Evolutionary conservation across 2,797 vertebrate genomes (phyloP).

Genomic region (Chelon labrosus): DNA sequence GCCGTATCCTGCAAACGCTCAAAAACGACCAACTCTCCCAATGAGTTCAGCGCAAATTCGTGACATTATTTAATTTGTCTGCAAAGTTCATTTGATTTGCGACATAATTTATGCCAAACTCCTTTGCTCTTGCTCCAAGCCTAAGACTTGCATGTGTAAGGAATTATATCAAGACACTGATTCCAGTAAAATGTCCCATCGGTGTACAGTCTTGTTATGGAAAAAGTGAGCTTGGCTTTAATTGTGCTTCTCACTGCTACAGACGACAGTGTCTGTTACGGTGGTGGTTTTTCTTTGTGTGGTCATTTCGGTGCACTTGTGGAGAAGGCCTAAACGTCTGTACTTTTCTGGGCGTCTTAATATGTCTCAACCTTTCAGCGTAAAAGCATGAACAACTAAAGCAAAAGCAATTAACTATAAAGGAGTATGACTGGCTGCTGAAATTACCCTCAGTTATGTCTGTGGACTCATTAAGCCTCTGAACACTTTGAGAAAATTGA

Average conservation of each 20-base stretch:
- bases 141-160: conserved; percentile 59
- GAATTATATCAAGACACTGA: conserved; percentile 54
- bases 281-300: conserved; percentile 29
- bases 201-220: conserved; percentile 63
- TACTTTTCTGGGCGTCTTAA: conserved; percentile 25
- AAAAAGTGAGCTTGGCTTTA: conserved; percentile 58
- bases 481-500: conserved; percentile 40
- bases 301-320: conserved; percentile 40
- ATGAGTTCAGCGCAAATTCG: conserved; percentile 42
- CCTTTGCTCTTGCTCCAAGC: conserved; percentile 57
- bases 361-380: conserved; percentile 23
- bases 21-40: conserved; percentile 12
- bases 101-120: conserved; percentile 45
- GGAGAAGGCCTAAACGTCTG: conserved; percentile 18
- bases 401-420: conserved; percentile 41
- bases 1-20: conserved; percentile 28
- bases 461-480: conserved; percentile 58
- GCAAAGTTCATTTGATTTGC: conserved; percentile 58
- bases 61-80: conserved; percentile 54
- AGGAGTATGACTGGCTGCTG: conserved; percentile 54
- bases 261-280: conserved; percentile 43
- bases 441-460: conserved; percentile 57
- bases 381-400: conserved; percentile 42
- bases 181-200: conserved; percentile 64
- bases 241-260: conserved; percentile 45